Base-by-base conservation (phyloP, 35 echinoderm and acorn worm genomes). In the Ophiothrix spiculata region DNA sequence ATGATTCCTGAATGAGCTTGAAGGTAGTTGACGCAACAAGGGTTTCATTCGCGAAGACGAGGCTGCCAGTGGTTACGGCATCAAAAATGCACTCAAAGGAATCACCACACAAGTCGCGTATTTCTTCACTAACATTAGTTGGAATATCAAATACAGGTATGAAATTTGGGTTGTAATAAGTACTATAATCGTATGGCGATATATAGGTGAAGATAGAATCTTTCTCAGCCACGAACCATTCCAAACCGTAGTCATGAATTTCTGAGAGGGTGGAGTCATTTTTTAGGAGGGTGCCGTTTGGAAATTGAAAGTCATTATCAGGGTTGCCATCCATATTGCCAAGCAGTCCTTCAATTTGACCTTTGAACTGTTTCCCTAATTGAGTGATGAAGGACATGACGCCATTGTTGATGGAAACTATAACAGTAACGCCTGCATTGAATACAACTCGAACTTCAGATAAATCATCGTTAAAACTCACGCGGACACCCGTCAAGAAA, bases 381-480 rank as follows among this genome's bases (percentile, higher is more conserved):
- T 92, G 85, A n/a, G 78, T 38, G 19, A 84, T 88, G 41, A 88
- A 92, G 17, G 91, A 87, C 86, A 92, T 92, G 37, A 87, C 56
- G 17, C 87, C 90, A 16, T n/a, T 0, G 15, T 37, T 83, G 36
- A 92, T 82, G 28, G 74, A 80, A 1, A 92, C 75, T 10, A 73
- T 56, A 15, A 87, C 8, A 38, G 85, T 36, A 16, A 88, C 33
- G 25, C 86, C 85, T 42, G 33, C 78, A 64, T 39, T 39, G 8
- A 92, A 86, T 39, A 42, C 79, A 35, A 87, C 45, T 36, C 39
- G 69, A 6, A 91, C 64, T 83, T 86, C 56, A 19, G 77, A 75
- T n/a, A 91, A 11, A 25, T 87, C 90, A 15, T 37, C 42, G 36
- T 77, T 91, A 10, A 87, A 78, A 13, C 49, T 75, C 17, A 91